Conservation (phyloP, 2,113 vertebrate species). For the Prionailurus bengalensis region DNA sequence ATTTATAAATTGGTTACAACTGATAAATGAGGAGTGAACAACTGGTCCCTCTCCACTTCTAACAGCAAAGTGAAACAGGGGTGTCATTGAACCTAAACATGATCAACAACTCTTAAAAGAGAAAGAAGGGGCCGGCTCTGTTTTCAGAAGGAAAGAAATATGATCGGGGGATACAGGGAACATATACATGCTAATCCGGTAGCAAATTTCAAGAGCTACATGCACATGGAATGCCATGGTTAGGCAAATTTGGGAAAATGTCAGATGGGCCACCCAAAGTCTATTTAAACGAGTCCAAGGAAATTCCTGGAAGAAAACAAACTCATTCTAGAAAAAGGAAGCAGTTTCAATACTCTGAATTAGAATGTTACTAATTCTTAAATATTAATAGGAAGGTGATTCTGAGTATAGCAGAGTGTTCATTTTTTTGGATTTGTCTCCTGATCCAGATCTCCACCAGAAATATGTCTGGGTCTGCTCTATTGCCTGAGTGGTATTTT, state of each 20-base stretch:
- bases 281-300: not conserved
- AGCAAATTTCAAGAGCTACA: not conserved
- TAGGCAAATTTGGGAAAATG: not conserved
- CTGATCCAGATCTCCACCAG: not conserved
- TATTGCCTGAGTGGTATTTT: not conserved
- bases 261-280: not conserved
- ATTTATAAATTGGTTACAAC: not conserved
- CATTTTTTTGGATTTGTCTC: not conserved
- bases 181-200: too few species aligned
- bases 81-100: not conserved
- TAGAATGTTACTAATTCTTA: not conserved
- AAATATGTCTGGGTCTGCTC: not conserved
- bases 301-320: constrained; percentile 10
- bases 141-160: constrained; percentile 3
- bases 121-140: not conserved
- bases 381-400: not conserved
- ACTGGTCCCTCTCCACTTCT: not conserved
- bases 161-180: not conserved
- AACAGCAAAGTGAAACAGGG: not conserved
- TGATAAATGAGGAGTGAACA: not conserved
- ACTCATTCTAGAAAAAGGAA: not conserved
- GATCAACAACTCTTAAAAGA: not conserved
- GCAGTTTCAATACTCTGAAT: not conserved
- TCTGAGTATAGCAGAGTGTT: not conserved
- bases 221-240: not conserved